These are phyloP conservation scores for Phrixothrix hirtus DNA, from an alignment of 2,888 invertebrate genomes.

Conservation along the genomic window DNA sequence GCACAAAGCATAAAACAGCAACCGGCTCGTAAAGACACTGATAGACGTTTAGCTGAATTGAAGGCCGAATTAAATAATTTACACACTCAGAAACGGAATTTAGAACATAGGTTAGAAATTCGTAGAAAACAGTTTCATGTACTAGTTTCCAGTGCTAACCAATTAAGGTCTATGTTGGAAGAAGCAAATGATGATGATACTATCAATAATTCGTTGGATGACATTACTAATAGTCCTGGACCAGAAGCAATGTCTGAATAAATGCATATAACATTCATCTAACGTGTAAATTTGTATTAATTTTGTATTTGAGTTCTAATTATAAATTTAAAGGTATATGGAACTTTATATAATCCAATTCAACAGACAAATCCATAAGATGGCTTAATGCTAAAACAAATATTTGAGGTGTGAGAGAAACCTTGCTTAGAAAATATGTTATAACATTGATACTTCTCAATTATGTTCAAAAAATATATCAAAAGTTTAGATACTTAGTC, in stretches of 20 bases:
- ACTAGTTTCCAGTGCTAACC: conserved; percentile 83
- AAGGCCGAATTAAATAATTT: conserved; percentile 74
- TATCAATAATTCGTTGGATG: conserved; percentile 60
- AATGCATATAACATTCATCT: too few relatives aligned
- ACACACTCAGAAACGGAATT: conserved; percentile 69
- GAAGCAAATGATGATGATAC: conserved; percentile 66
- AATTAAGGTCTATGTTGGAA: conserved; percentile 78
- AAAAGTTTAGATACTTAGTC: too few relatives aligned
- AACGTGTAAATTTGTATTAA: not conserved
- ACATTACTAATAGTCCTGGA: conserved; percentile 50
- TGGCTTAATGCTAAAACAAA: too few relatives aligned
- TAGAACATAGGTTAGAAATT: conserved; percentile 78
- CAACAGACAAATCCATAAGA: too few relatives aligned
- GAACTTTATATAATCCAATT: too few relatives aligned
- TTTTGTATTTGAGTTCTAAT: too few relatives aligned
- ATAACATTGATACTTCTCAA: too few relatives aligned
- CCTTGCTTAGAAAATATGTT: too few relatives aligned
- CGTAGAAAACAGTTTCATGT: conserved; percentile 90
- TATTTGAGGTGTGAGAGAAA: too few relatives aligned
- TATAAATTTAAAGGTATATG: too few relatives aligned
- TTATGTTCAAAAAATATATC: too few relatives aligned
- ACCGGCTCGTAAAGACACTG: conserved; percentile 83
- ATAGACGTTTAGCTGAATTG: conserved; percentile 68
- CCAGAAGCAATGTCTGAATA: conserved; percentile 53
- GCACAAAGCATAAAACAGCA: conserved; percentile 90